Conservation (phyloP, 2,113 vertebrate species). For the Lucifuga dentata region DNA sequence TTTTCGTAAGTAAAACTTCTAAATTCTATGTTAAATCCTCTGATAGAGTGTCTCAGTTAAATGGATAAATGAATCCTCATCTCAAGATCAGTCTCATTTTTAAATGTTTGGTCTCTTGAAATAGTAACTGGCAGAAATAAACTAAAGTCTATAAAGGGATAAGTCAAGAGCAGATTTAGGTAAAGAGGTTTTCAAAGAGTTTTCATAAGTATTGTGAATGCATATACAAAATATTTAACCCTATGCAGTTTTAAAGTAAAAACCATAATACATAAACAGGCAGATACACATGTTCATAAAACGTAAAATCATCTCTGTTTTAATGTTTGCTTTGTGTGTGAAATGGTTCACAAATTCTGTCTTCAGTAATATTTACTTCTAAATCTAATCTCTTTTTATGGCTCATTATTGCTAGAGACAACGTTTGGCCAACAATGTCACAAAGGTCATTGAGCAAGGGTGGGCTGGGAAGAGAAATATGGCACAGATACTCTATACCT, state of each 20-base stretch:
- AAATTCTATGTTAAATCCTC: too few relatives aligned
- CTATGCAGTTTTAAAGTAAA: neutral
- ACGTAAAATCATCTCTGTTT: constrained; percentile 13
- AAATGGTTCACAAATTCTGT: constrained; percentile 48
- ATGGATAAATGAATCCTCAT: too few relatives aligned
- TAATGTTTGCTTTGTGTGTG: constrained; percentile 51
- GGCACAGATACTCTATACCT: constrained; percentile 79
- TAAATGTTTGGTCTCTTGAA: too few relatives aligned
- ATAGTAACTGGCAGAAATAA: too few relatives aligned
- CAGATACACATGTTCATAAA: neutral
- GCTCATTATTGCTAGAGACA: constrained; percentile 84
- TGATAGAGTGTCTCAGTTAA: too few relatives aligned
- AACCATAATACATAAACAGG: neutral
- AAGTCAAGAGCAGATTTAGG: too few relatives aligned
- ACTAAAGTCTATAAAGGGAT: too few relatives aligned
- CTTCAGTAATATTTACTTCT: constrained; percentile 27
- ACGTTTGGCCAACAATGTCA: constrained; percentile 90
- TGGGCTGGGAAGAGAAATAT: constrained; percentile 70
- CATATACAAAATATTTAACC: too few relatives aligned
- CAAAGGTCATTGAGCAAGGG: constrained; percentile 84
- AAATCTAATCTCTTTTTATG: constrained; percentile 66
- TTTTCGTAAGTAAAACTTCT: too few relatives aligned
- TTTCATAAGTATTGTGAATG: too few relatives aligned
- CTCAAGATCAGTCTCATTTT: too few relatives aligned
- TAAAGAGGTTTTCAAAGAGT: too few relatives aligned